Base-by-base conservation (phyloP, 2,113 vertebrate genomes). In the Bungarus multicinctus region DNA sequence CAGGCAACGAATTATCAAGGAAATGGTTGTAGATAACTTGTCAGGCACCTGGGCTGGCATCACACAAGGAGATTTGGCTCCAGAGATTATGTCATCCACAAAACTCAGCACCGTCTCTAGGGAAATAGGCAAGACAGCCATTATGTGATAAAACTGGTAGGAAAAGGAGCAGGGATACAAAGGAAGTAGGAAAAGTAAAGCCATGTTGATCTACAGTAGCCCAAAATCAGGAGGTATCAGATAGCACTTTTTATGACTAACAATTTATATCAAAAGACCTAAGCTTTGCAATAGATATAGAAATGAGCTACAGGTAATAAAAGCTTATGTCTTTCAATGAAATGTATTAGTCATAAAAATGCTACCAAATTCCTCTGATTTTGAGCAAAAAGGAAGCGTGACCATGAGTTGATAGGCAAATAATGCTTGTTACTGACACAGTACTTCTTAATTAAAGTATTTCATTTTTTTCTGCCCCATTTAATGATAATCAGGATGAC, bases 21-120 rank as follows among this genome's bases (percentile, higher is more conserved):
- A 99, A 97, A 99, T 98, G 45, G 98, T 98, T 54, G 98, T 98
- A 69, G 98, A 98, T 89, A 99, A 96, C 11, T 98, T 98, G 98
- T 99, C 98, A 1, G 99, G 99, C 92, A 99, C 98, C 97, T 99
- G 98, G 27, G 98, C 98, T 0, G 99, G 98, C 99, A 99, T 99
- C 94, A 99, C 99, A 27, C 99, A 99, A 0, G 99, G 99, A 12
- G 99, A 99, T 97, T 99, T 99, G 90, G 99, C 99, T 2, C 99
- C 99, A 0, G 99, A 99, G 96, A 99, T 97, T 95, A 99, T 99
- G 96, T 99, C 99, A 2, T 99, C 99, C 94, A 99, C 98, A 0
- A 99, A 99, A 96, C 99, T 99, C 97, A 99, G 95, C 94, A 99
- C 97, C 0, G 98, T 99, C 98, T 99, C 99, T 99, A 96, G 94